phyloP scores from a whole-genome alignment of 1,140 invertebrate genomes.

The Drosophila arawakana region DNA sequence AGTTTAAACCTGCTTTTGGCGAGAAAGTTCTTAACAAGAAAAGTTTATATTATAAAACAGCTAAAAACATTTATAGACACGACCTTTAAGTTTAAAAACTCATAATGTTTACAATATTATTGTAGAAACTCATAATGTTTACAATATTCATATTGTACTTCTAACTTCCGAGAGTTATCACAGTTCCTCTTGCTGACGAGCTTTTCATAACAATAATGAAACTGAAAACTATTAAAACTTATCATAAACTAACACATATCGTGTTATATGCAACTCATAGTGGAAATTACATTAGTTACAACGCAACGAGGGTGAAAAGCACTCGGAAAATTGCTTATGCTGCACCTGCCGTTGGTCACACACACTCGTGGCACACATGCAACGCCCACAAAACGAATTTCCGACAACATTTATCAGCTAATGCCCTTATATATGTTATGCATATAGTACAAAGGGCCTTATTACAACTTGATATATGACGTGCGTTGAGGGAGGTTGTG shows the following conservation, averaged over 20 bases:
- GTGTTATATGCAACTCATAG: slow-evolving; percentile 13
- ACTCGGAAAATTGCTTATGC: slow-evolving; percentile 31
- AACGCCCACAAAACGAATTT: slow-evolving; percentile 20
- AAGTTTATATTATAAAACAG: too few relatives aligned
- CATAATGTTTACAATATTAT: too few relatives aligned
- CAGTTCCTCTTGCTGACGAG: background rate
- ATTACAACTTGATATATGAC: slow-evolving; percentile 45
- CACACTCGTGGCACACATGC: slow-evolving; percentile 34
- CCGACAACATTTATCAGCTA: slow-evolving; percentile 32
- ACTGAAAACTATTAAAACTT: background rate
- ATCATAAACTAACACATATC: slow-evolving; percentile 7
- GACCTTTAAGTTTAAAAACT: too few relatives aligned
- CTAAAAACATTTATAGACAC: too few relatives aligned
- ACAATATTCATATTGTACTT: too few relatives aligned
- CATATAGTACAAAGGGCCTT: slow-evolving; percentile 4
- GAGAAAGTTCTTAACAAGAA: too few relatives aligned
- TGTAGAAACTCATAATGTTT: too few relatives aligned
- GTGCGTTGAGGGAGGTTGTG: slow-evolving; percentile 18
- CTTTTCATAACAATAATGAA: background rate
- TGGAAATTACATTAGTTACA: slow-evolving; percentile 35
- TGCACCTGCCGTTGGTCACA: slow-evolving; percentile 66
- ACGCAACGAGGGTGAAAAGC: slow-evolving; percentile 2
- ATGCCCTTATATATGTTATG: slow-evolving; percentile 24
- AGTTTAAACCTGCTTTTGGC: too few relatives aligned
- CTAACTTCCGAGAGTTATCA: background rate